Evolutionary conservation across 2,888 invertebrate genomes (phyloP), one percentile per base, ranked within the genome.

Genomic region (Brachycybe producta): DNA sequence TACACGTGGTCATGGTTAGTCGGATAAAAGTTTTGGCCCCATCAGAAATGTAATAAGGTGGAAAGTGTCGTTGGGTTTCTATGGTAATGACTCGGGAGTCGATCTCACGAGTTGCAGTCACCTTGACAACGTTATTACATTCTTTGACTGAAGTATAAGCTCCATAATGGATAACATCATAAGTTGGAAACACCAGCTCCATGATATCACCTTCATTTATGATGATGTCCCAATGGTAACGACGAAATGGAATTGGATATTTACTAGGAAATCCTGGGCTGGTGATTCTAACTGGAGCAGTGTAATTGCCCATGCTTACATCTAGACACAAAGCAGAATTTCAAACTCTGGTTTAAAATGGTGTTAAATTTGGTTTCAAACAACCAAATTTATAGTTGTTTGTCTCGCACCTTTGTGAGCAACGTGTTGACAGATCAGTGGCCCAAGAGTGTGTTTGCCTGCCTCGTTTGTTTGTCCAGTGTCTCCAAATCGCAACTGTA

Each of bases 131-230:
- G 30, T 52, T 54, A 38, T 55, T 49, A 44, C 60, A 60, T 13
- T 55, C 58, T 2, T 56, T 54, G 2, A 60, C 58, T 1, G 59
- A 52, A 28, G 56, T 57, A 49, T 60, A 60, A 5, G 60, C 56
- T 1, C 58, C 60, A 21, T 51, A 57, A 39, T 60, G 57, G 4
- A 60, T 51, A 5, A 60, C 56, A 36, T 60, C 58, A 47, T 60
- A 60, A 7, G 58, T 57, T 3, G 60, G 59, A 49, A 60, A 60
- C n/a, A 58, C 57, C 35, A 60, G n/a, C 43, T 60, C 60, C 42
- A 57, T 54, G 2, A 56, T 54, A 32, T 57, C 55, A 15, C 54
- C 55, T 21, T 49, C 52, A 5, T 52, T 52, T 24, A 60, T 59
- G 19, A 46, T 48, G 11, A 60, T 52, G n/a, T 52, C 44, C 60